A percentile compares a stretch with the other conserved stretches of the same genome.
Evolutionary conservation across 1,140 invertebrate species (phyloP).

Genomic region (Metopolophium dirhodum): DNA sequence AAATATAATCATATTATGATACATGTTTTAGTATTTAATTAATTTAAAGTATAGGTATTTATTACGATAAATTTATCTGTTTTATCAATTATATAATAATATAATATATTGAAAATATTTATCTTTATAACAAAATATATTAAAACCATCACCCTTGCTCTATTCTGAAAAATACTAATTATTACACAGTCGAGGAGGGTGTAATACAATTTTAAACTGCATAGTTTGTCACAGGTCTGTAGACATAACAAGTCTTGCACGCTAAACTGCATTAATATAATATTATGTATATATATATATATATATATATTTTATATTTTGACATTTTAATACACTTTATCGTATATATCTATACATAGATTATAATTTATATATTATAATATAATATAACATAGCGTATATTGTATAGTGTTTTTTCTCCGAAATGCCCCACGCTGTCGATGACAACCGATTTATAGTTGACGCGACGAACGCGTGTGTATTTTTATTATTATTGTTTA

Average conservation of each 20-base stretch:
- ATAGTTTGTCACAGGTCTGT: not conserved
- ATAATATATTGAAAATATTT: too few relatives aligned
- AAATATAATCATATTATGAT: too few relatives aligned
- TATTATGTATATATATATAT: not conserved
- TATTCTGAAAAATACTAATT: not conserved
- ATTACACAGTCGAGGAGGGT: too few relatives aligned
- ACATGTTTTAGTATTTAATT: too few relatives aligned
- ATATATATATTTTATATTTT: not conserved
- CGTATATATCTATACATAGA: not conserved
- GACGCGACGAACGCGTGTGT: conserved; percentile 27
- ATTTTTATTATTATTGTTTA: conserved; percentile 21
- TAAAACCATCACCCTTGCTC: not conserved
- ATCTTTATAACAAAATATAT: not conserved
- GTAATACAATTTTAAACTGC: too few relatives aligned
- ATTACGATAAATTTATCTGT: too few relatives aligned
- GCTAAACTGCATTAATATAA: not conserved
- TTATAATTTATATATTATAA: not conserved
- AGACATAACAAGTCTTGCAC: not conserved
- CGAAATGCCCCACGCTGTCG: not conserved
- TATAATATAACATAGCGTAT: not conserved
- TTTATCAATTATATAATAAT: too few relatives aligned
- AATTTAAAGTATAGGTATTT: too few relatives aligned
- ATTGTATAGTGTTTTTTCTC: not conserved
- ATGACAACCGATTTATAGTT: conserved; percentile 53
- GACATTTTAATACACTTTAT: not conserved